These are phyloP conservation scores for Steinernema carpocapsae DNA, from an alignment of 2,888 invertebrate genomes.

Conservation along the genomic window DNA sequence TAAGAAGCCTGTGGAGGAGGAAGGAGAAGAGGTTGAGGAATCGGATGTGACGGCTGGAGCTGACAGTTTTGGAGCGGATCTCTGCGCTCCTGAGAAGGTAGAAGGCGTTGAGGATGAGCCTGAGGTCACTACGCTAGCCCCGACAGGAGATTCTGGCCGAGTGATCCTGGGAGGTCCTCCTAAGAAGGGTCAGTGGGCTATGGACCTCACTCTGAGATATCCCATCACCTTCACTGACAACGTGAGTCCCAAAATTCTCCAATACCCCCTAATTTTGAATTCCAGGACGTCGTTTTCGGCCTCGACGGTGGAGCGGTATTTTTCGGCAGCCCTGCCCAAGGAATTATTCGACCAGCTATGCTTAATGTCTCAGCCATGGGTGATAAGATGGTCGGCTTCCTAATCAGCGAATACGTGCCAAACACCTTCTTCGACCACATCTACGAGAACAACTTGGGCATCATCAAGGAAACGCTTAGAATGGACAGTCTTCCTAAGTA, in stretches of 20 bases:
- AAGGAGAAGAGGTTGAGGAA: conserved; percentile 9
- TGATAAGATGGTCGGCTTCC: conserved; percentile 61
- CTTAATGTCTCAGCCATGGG: conserved; percentile 26
- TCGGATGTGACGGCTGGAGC: conserved; percentile 38
- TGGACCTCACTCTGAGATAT: conserved; percentile 61
- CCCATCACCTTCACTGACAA: conserved; percentile 63
- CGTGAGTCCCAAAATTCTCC: conserved; percentile 35
- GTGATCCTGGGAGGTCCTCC: conserved; percentile 13
- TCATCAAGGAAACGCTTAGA: conserved; percentile 43
- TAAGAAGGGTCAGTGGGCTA: conserved; percentile 51
- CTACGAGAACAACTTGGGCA: conserved; percentile 60
- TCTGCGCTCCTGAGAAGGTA: conserved; percentile 38
- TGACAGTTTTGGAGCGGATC: conserved; percentile 37
- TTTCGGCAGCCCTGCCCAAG: conserved; percentile 54
- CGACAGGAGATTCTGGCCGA: conserved; percentile 1
- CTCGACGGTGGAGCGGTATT: conserved; percentile 63
- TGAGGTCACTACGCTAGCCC: conserved; percentile 10
- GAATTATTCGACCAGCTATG: conserved; percentile 18
- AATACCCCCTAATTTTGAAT: neutral
- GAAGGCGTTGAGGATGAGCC: neutral
- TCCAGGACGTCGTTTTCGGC: conserved; percentile 65
- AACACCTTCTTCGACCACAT: conserved; percentile 66
- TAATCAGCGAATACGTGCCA: conserved; percentile 63
- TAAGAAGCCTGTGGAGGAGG: conserved; percentile 6
- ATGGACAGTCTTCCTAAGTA: conserved; percentile 54